phyloP scores from a whole-genome alignment of 2,113 vertebrate species.

The Microtus oregoni region DNA sequence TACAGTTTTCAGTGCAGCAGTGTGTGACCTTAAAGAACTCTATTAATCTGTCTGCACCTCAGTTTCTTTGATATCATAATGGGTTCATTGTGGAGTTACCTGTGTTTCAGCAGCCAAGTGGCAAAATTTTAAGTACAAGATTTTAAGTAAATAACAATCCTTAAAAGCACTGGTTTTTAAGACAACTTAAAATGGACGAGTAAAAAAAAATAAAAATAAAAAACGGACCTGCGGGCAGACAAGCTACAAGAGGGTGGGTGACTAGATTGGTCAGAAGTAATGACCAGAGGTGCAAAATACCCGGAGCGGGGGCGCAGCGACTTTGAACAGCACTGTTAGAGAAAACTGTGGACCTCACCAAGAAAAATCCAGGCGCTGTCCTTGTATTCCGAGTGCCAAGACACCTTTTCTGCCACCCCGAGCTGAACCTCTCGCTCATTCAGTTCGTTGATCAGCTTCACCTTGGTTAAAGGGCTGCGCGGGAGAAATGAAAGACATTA shows the following conservation, averaged over 20 bases:
- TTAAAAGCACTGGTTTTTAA: background rate
- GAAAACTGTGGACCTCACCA: constrained; percentile 83
- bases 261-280: background rate
- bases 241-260: background rate
- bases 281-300: background rate
- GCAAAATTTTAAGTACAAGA: background rate
- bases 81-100: background rate
- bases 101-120: background rate
- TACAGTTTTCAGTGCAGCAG: background rate
- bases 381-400: constrained; percentile 95
- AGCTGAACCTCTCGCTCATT: constrained; percentile 94
- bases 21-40: constrained; percentile 9
- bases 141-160: background rate
- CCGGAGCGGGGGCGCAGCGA: background rate
- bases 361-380: constrained; percentile 97
- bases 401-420: constrained; percentile 93
- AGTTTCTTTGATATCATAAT: constrained; percentile 19
- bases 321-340: background rate
- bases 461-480: constrained; percentile 94
- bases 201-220: background rate
- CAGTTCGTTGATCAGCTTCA: constrained; percentile 97
- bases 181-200: background rate
- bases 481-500: background rate
- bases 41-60: background rate
- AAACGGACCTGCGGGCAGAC: background rate